Percentiles rank a stretch among this genome's conserved stretches.
phyloP scores from a whole-genome alignment of 2,888 invertebrate species.

The Bombylius major region DNA sequence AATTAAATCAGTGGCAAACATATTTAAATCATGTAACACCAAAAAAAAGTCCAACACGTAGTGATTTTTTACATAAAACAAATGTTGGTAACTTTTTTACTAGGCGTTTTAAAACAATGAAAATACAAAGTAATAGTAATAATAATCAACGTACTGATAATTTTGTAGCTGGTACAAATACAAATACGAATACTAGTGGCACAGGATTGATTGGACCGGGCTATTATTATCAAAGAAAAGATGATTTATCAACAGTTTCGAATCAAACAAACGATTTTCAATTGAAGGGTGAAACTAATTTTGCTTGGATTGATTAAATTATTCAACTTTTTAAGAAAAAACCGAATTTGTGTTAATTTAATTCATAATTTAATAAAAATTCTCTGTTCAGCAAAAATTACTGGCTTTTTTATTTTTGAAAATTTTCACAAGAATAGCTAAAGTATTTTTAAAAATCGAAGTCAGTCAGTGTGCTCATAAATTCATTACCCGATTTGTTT shows the following conservation, averaged over 20 bases:
- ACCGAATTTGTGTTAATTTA: too few species aligned
- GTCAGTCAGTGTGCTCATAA: too few species aligned
- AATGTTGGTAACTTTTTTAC: conserved; percentile 4
- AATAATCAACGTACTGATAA: conserved; percentile 1
- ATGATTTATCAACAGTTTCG: not conserved
- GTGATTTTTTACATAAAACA: conserved; percentile 1
- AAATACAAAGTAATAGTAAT: not conserved
- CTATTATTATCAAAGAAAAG: not conserved
- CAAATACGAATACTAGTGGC: too few species aligned
- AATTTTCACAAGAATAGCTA: too few species aligned
- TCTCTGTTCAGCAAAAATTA: too few species aligned
- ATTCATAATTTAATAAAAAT: too few species aligned
- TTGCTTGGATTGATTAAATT: not conserved
- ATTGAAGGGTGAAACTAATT: not conserved
- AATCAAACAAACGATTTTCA: not conserved
- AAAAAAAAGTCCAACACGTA: not conserved
- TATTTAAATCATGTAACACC: conserved; percentile 24
- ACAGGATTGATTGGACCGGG: too few species aligned
- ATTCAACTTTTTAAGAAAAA: too few species aligned
- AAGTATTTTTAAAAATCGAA: too few species aligned
- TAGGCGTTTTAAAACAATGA: conserved; percentile 1
- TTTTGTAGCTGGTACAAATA: not conserved
- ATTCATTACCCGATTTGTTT: too few species aligned
- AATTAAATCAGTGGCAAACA: conserved; percentile 31
- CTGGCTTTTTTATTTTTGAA: too few species aligned